Evolutionary conservation across 2,797 vertebrate genomes (phyloP).

Genomic region (Cheracebus regulus): DNA sequence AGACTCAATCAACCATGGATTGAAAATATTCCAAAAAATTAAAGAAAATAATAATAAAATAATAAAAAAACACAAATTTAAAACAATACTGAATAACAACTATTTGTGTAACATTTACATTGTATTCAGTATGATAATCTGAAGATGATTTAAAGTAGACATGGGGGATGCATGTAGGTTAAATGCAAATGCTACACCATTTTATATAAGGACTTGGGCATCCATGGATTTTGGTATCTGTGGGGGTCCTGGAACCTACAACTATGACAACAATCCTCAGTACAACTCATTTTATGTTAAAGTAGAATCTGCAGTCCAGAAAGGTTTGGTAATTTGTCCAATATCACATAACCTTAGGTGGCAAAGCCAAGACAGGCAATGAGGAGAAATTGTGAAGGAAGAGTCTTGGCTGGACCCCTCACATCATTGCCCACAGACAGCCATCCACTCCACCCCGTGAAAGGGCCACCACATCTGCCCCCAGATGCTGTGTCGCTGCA

Average conservation of each 20-base stretch:
- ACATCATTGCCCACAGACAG: neutral
- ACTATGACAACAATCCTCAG: neutral
- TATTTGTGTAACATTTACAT: neutral
- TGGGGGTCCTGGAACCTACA: neutral
- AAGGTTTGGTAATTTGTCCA: neutral
- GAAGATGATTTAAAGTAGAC: neutral
- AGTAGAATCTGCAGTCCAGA: neutral
- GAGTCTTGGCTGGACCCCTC: neutral
- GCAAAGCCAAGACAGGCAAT: neutral
- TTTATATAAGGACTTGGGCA: neutral
- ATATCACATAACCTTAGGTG: neutral
- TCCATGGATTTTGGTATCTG: neutral
- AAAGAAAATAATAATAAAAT: neutral
- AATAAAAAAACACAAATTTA: neutral
- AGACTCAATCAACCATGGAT: neutral
- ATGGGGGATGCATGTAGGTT: neutral
- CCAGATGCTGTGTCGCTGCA: neutral
- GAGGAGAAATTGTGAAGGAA: neutral
- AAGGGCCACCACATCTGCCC: neutral
- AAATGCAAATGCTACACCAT: neutral
- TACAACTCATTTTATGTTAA: neutral
- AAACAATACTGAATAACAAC: neutral
- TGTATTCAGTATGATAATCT: neutral
- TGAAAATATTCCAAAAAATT: neutral
- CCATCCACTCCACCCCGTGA: fast-evolving